Conservation (phyloP, 2,113 vertebrate genomes). For the Mesocricetus auratus region DNA sequence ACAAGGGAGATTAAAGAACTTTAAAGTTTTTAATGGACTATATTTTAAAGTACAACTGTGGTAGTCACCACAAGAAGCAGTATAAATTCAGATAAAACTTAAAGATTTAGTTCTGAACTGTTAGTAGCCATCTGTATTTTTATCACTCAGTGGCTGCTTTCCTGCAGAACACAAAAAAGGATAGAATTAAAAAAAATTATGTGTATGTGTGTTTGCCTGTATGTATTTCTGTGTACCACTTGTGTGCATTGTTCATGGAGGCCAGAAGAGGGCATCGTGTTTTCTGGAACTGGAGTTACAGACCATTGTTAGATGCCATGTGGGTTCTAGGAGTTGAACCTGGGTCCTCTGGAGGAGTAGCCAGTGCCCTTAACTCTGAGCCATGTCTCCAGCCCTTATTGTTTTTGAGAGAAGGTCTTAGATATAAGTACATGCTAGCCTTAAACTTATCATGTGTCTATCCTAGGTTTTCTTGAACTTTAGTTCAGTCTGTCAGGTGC, state of each 20-base stretch:
- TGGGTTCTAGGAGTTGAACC: background rate
- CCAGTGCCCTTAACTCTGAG: background rate
- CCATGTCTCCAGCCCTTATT: background rate
- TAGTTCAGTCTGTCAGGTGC: background rate
- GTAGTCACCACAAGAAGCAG: background rate
- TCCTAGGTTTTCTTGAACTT: background rate
- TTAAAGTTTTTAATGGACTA: constrained; percentile 29
- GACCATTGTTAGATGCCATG: background rate
- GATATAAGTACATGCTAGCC: background rate
- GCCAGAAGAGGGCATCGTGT: background rate
- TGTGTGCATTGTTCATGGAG: background rate
- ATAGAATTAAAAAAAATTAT: background rate
- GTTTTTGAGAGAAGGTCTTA: background rate
- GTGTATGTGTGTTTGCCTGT: background rate
- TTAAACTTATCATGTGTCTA: background rate
- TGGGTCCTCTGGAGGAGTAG: background rate
- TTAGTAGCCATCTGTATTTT: background rate
- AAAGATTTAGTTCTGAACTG: constrained; percentile 21
- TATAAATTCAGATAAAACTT: constrained; percentile 42
- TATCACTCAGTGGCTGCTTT: background rate
- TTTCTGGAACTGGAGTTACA: background rate
- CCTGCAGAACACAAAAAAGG: background rate
- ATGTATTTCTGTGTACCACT: background rate
- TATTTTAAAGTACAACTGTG: constrained; percentile 19
- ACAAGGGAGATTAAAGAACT: constrained; percentile 33